phyloP scores from a whole-genome alignment of 2,113 vertebrate genomes.

The Psettodes erumei region DNA sequence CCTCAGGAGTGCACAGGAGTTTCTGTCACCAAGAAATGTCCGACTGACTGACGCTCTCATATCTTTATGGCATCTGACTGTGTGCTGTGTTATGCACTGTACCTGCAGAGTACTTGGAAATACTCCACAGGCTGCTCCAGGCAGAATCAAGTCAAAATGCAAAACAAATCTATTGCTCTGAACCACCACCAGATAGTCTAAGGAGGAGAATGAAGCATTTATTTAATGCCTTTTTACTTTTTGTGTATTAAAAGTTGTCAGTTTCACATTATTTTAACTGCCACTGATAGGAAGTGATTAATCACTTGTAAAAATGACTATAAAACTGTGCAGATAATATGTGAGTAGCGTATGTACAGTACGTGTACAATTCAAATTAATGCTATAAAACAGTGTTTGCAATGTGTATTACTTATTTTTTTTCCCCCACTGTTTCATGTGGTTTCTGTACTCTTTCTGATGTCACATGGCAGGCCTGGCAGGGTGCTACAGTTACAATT shows the following conservation, averaged over 20 bases:
- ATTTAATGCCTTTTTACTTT: no score
- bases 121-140: background rate
- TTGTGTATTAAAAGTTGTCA: no score
- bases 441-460: background rate
- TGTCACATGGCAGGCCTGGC: background rate
- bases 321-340: no score
- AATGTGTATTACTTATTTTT: background rate
- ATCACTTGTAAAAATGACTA: no score
- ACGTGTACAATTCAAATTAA: no score
- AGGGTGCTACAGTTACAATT: background rate
- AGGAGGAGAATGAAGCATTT: background rate
- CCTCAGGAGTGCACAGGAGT: background rate
- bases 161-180: background rate
- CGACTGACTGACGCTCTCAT: slow-evolving; percentile 28
- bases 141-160: background rate
- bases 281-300: no score
- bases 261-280: no score
- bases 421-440: background rate
- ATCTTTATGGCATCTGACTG: slow-evolving; percentile 55
- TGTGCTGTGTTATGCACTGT: background rate
- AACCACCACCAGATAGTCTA: background rate
- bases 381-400: background rate
- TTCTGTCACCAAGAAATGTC: background rate
- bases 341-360: no score
- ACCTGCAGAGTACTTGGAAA: slow-evolving; percentile 24